Evolutionary conservation across 2,113 vertebrate genomes (phyloP).

Genomic region (Tupaia chinensis): DNA sequence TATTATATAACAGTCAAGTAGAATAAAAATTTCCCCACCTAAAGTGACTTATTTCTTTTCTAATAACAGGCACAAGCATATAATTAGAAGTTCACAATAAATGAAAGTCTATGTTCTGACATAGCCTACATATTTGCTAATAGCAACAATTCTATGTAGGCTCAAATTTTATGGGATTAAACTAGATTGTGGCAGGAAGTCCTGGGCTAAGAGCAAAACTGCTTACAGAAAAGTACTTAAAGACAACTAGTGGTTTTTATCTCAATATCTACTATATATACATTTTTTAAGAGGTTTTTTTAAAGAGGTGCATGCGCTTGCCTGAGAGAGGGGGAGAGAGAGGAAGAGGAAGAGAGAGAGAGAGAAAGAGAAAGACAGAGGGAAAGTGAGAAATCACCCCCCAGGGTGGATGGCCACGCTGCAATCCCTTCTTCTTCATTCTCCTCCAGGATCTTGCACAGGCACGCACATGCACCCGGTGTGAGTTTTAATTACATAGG

Average conservation of each 20-base stretch:
- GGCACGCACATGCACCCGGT: too few species aligned
- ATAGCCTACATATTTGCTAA: slow-evolving; percentile 58
- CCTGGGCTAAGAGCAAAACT: slow-evolving; percentile 33
- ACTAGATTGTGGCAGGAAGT: slow-evolving; percentile 66
- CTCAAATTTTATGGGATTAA: slow-evolving; percentile 65
- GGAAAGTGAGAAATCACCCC: too few species aligned
- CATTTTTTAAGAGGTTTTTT: too few species aligned
- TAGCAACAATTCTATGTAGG: slow-evolving; percentile 43
- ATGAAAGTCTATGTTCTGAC: slow-evolving; percentile 62
- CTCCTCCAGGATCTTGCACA: too few species aligned
- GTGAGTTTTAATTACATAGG: too few species aligned
- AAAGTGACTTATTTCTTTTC: slow-evolving; percentile 69
- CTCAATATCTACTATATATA: neutral
- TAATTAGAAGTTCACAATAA: slow-evolving; percentile 74
- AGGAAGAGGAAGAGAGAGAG: too few species aligned
- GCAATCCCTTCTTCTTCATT: too few species aligned
- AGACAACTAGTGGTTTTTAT: slow-evolving; percentile 13
- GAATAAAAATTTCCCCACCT: slow-evolving; percentile 55
- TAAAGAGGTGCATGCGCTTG: too few species aligned
- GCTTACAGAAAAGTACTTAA: slow-evolving; percentile 60
- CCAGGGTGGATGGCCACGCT: too few species aligned
- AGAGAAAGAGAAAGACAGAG: too few species aligned
- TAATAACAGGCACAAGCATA: slow-evolving; percentile 67
- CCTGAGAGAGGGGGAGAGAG: too few species aligned
- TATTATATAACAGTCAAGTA: slow-evolving; percentile 41